phyloP scores from a whole-genome alignment of 2,797 vertebrate genomes.

The Pipistrellus pipistrellus region DNA sequence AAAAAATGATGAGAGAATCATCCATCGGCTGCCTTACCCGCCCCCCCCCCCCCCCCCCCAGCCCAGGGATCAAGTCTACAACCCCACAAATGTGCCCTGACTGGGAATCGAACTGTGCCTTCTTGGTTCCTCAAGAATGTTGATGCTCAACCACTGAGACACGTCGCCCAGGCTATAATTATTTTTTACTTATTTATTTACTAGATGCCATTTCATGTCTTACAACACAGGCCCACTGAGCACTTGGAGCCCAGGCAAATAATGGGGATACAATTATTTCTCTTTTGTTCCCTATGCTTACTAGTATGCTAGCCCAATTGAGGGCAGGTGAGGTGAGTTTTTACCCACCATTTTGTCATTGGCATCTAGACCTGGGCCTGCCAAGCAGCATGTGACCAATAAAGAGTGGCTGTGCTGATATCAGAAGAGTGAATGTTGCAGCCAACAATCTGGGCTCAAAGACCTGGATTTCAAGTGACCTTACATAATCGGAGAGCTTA shows the following conservation, averaged over 20 bases:
- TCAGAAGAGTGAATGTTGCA: neutral
- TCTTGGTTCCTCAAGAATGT: neutral
- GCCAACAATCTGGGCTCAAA: slow-evolving; percentile 17
- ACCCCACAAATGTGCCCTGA: neutral
- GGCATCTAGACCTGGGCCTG: neutral
- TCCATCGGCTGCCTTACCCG: neutral
- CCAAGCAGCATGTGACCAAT: neutral
- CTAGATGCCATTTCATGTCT: neutral
- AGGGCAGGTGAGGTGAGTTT: neutral
- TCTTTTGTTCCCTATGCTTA: neutral
- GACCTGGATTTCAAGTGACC: slow-evolving; percentile 7
- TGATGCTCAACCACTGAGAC: neutral
- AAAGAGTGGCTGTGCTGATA: neutral
- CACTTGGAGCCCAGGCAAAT: neutral
- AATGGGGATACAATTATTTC: neutral
- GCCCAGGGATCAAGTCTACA: neutral
- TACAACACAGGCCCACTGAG: neutral
- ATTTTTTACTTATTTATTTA: neutral
- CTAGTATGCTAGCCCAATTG: neutral
- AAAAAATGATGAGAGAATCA: neutral
- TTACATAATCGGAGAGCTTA: slow-evolving; percentile 39
- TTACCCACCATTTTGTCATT: neutral
- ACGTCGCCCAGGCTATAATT: neutral
- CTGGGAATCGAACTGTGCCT: neutral
- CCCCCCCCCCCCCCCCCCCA: too few relatives aligned